A percentile compares a stretch with the other conserved stretches of the same genome.
Conservation (phyloP, 23 tunicate species). For the Diplosoma virens region DNA sequence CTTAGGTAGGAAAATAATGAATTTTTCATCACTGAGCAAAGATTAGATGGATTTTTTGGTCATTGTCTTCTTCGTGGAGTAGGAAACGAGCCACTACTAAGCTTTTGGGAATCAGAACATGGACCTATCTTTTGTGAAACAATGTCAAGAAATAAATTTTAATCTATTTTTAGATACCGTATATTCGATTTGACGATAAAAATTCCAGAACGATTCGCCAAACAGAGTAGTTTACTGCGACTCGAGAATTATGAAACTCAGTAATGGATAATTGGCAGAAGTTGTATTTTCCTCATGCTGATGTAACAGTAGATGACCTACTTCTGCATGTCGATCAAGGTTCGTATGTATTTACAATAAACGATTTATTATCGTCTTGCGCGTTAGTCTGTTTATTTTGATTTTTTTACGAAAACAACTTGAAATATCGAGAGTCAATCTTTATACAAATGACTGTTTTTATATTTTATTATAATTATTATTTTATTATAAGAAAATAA, state of each 20-base stretch:
- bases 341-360: not conserved
- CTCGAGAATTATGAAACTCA: slow-evolving; percentile 19
- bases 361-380: not conserved
- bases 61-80: slow-evolving; percentile 13
- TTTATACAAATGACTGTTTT: slow-evolving; percentile 21
- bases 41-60: slow-evolving; percentile 7
- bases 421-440: not conserved
- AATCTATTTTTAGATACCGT: slow-evolving; percentile 8
- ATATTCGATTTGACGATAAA: slow-evolving; percentile 23
- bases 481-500: not conserved
- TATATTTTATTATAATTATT: not conserved
- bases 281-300: slow-evolving; percentile 15
- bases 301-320: slow-evolving; percentile 20
- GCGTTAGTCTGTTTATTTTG: not conserved
- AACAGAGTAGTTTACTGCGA: slow-evolving; percentile 26
- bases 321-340: slow-evolving; percentile 27
- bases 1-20: slow-evolving; percentile 6
- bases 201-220: slow-evolving; percentile 3
- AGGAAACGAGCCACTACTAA: too few relatives aligned
- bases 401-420: slow-evolving; percentile 12
- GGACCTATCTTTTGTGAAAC: slow-evolving; percentile 32
- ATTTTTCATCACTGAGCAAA: slow-evolving; percentile 7
- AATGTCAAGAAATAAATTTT: slow-evolving; percentile 12
- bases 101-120: slow-evolving; percentile 18
- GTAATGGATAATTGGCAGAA: slow-evolving; percentile 20